Evolutionary conservation across 2,888 invertebrate species (phyloP).

Genomic region (Coremacera marginata): DNA sequence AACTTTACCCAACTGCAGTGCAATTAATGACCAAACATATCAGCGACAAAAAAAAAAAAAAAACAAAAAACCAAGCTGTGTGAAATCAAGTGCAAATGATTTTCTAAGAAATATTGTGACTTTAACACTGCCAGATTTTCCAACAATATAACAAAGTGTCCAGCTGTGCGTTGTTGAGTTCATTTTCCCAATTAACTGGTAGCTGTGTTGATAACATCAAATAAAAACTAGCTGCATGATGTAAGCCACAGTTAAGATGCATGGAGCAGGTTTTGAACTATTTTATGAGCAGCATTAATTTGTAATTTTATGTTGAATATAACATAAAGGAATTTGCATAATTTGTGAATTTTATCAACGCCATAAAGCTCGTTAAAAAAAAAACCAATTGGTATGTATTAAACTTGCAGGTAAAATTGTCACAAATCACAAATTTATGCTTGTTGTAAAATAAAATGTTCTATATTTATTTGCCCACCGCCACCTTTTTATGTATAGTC

Average conservation of each 20-base stretch:
- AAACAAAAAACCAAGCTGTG: neutral
- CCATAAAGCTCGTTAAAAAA: neutral
- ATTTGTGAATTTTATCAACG: neutral
- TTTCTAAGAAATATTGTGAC: neutral
- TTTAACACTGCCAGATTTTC: constrained; percentile 1
- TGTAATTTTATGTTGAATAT: neutral
- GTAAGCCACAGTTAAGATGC: neutral
- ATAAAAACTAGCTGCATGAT: constrained; percentile 1
- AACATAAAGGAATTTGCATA: neutral
- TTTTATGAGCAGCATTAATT: neutral
- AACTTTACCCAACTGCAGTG: neutral
- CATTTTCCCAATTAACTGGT: constrained; percentile 28
- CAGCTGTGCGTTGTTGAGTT: constrained; percentile 26
- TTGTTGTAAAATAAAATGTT: neutral
- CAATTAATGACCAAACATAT: neutral
- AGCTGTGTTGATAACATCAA: constrained; percentile 22
- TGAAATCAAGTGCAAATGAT: constrained; percentile 15
- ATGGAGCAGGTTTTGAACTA: neutral
- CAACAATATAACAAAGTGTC: neutral
- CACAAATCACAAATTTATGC: neutral
- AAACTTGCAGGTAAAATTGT: neutral
- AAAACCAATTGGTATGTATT: neutral
- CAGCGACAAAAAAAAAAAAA: neutral
- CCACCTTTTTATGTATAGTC: neutral
- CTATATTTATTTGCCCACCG: neutral